Percentiles rank a stretch among this genome's conserved stretches.
These are phyloP conservation scores for Paramisgurnus dabryanus DNA, from an alignment of 2,113 vertebrate species.

Conservation along the genomic window DNA sequence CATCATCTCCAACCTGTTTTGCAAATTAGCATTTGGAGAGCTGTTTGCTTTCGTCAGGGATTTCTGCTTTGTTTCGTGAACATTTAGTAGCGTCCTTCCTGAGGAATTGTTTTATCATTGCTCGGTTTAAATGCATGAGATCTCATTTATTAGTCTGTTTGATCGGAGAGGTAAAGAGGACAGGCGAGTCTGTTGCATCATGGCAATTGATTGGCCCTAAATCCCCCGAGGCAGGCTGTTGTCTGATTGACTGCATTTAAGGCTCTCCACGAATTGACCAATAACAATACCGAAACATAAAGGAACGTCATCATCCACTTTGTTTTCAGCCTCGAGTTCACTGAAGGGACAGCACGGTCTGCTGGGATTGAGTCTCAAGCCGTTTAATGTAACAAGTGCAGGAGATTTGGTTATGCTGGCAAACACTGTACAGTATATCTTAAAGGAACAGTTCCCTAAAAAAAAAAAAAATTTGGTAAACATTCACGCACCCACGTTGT, in stretches of 20 bases:
- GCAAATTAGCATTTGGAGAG: constrained; percentile 71
- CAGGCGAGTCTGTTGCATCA: constrained; percentile 58
- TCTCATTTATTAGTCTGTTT: constrained; percentile 26
- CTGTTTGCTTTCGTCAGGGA: constrained; percentile 58
- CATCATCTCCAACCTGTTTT: constrained; percentile 70
- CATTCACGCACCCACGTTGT: too few species aligned
- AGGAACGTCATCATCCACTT: background rate
- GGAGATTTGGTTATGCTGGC: background rate
- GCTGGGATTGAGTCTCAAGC: background rate
- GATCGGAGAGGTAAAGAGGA: constrained; percentile 49
- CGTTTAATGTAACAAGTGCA: background rate
- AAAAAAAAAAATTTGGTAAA: too few species aligned
- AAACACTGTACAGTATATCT: too few species aligned
- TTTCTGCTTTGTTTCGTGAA: constrained; percentile 38
- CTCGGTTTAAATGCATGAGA: constrained; percentile 2
- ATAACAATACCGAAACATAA: constrained; percentile 45
- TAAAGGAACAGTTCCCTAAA: too few species aligned
- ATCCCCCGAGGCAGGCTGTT: constrained; percentile 61
- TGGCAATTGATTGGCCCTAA: constrained; percentile 68
- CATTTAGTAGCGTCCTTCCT: constrained; percentile 9
- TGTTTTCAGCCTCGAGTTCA: background rate
- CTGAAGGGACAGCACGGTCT: constrained; percentile 25
- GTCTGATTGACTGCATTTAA: constrained; percentile 65
- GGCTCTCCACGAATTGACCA: constrained; percentile 55
- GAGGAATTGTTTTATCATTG: constrained; percentile 21